Base-by-base conservation (phyloP, 2,888 invertebrate species). In the Prosapia bicincta region DNA sequence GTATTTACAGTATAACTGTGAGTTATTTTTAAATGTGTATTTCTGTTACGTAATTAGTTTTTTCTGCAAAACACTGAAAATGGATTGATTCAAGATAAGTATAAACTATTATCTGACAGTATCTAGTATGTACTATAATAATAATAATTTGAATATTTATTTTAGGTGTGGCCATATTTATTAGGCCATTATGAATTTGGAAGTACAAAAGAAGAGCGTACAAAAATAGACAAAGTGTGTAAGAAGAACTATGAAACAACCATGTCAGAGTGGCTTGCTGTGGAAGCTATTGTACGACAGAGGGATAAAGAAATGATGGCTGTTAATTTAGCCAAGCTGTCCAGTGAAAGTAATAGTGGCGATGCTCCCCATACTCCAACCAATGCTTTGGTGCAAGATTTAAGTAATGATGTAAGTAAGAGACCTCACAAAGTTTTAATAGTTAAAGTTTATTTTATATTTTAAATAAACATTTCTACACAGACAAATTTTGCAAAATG, bases 241-340 rank as follows among this genome's bases (percentile, higher is more conserved):
- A 90, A 91, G 77, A 91, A 92, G 66, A 90, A 91, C 77, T 97
- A 96, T 82, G 96, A 97, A 85, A 93, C 93, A 6, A 94, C 93
- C 0, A 95, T 97, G 94, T 95, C 96, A 0, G 97, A 97, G 84
- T 98, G 98, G 98, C 85, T 96, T 77, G 96, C 96, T 0, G 95
- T 97, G 0, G 98, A 98, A 83, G 96, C 96, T 0, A 96, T 97
- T 78, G 95, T 97, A 0, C 86, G 91, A 70, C 94, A 95, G 83
- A 85, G 91, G 7, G 95, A 96, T 81, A 91, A 92, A 78, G 95
- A 95, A 83, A 92, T 91, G 66, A 93, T 94, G 77, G 95, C 95
- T 0, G 92, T 92, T 10, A 95, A 95, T 65, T 90, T 95, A 71
- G 95, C 95, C 6, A 92, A 95, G 82, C 86, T 95, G n/a, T 93